phyloP scores from a whole-genome alignment of 2,888 invertebrate genomes.

The Sericinus montela region DNA sequence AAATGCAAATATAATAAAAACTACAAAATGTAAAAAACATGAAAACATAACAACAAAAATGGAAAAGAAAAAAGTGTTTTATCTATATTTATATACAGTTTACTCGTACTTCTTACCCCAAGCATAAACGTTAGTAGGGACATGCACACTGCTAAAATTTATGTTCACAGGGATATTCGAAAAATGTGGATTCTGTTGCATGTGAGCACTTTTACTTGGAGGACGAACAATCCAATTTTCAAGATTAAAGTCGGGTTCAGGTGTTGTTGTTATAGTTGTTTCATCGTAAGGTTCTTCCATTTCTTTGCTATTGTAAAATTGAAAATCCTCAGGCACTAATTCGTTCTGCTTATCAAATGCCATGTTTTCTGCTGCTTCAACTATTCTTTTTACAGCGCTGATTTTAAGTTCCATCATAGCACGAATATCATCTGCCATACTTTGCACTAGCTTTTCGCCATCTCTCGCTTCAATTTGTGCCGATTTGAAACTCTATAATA shows the following conservation, averaged over 20 bases:
- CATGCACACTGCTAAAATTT: constrained; percentile 93
- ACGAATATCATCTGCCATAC: constrained; percentile 91
- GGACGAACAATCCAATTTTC: constrained; percentile 76
- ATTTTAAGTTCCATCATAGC: constrained; percentile 94
- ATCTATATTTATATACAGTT: no score
- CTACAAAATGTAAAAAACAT: no score
- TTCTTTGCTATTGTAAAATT: constrained; percentile 85
- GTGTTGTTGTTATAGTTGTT: constrained; percentile 64
- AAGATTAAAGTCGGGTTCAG: constrained; percentile 73
- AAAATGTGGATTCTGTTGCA: constrained; percentile 86
- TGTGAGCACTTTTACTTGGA: constrained; percentile 81
- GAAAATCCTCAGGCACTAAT: constrained; percentile 80
- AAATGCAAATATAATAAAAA: no score
- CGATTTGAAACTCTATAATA: constrained; percentile 85
- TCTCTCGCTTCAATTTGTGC: constrained; percentile 87
- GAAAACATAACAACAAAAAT: no score
- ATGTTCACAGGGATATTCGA: constrained; percentile 87
- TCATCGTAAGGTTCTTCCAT: constrained; percentile 80
- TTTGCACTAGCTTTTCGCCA: constrained; percentile 87
- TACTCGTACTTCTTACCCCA: constrained; percentile 85
- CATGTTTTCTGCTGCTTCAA: constrained; percentile 92
- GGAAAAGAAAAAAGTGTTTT: no score
- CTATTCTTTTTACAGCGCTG: constrained; percentile 91
- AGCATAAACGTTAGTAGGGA: constrained; percentile 97
- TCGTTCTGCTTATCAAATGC: constrained; percentile 81